A percentile compares a stretch with the other conserved stretches of the same genome.
These are phyloP conservation scores for Cydia fagiglandana DNA, from an alignment of 1,140 invertebrate genomes.

Conservation along the genomic window DNA sequence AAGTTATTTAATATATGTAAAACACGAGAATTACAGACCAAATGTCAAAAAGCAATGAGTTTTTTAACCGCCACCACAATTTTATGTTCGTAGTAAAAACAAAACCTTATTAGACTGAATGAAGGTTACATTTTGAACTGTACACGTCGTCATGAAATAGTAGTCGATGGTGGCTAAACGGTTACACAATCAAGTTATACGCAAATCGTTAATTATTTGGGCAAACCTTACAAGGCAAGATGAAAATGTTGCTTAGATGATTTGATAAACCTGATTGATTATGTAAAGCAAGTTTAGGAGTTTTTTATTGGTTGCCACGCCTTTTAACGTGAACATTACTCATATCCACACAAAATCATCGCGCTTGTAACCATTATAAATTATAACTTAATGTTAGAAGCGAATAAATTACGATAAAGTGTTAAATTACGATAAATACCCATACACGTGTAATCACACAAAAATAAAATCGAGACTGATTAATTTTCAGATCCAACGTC, in stretches of 20 bases:
- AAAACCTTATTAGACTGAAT: too few relatives aligned
- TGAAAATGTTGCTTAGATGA: constrained; percentile 7
- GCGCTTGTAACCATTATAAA: not conserved
- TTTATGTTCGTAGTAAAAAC: too few relatives aligned
- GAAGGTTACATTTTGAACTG: too few relatives aligned
- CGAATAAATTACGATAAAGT: too few relatives aligned
- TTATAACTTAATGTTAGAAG: constrained; percentile 6
- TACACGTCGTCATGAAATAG: too few relatives aligned
- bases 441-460: not conserved
- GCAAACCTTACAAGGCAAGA: not conserved
- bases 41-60: too few relatives aligned
- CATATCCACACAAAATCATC: constrained; percentile 10
- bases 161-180: too few relatives aligned
- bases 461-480: not conserved
- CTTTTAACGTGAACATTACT: constrained; percentile 11
- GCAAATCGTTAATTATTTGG: constrained; percentile 21
- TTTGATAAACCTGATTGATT: constrained; percentile 3
- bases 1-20: too few relatives aligned
- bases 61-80: too few relatives aligned
- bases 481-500: constrained; percentile 54
- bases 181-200: constrained; percentile 4
- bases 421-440: not conserved
- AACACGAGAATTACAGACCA: too few relatives aligned
- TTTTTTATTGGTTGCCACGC: constrained; percentile 9
- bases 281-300: constrained; percentile 13